Base-by-base conservation (phyloP, 2,797 vertebrate species). In the Alca torda region DNA sequence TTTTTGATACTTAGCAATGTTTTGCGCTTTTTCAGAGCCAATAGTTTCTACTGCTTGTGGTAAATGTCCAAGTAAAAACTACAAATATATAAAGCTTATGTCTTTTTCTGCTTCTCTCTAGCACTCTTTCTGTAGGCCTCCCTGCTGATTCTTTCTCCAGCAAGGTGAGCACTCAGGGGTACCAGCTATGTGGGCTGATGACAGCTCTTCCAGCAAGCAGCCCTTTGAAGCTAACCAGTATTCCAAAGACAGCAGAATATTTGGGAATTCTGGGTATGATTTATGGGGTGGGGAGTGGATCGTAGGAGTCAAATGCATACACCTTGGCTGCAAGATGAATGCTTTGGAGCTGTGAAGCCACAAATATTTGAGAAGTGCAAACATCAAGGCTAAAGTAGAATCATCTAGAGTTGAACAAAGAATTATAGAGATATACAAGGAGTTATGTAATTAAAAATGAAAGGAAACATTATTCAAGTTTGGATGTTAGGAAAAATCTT, bases 141-240 rank as follows among this genome's bases (percentile, higher is more conserved):
- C 18, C 31, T 80, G 37, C 15, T 46, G 45, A 59, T 93, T 76
- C 73, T 76, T 83, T 83, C 56, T 73, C 64, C 60, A 76, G n/a
- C 46, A 73, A 79, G 68, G 72, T 78, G 75, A 82, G 35, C 33
- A 19, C 33, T 56, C 35, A 46, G 43, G 23, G 39, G 73, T 74
- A 64, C 26, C 50, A 57, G 26, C 64, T 88, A 23, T 77, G 43
- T 73, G 48, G 63, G 64, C 77, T 90, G 72, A 76, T 87, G 74
- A 76, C 80, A 86, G 76, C 68, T 93, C 88, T 75, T 93, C 54
- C 68, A 92, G 60, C 72, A 80, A 51, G 50, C 41, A 88, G n/a
- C 65, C 39, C 69, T 95, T 88, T 92, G 73, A 93, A 94, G 56
- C 76, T 93, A 77, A 75, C 31, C 57, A 45, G 35, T 87, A 76